phyloP scores from a whole-genome alignment of 1,140 invertebrate genomes.

The Eciton burchellii region DNA sequence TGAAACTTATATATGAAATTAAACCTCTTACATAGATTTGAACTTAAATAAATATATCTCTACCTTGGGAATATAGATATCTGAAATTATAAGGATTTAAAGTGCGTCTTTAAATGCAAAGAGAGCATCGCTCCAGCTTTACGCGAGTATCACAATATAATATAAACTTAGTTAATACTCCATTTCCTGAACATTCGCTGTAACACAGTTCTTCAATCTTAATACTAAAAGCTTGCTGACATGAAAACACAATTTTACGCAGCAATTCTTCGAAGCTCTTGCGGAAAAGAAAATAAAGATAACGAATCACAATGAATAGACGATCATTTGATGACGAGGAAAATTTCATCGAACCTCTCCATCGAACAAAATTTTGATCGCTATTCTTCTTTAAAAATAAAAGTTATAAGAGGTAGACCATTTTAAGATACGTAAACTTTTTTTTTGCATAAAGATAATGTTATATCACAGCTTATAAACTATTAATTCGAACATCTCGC shows the following conservation, averaged over 20 bases:
- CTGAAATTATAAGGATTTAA: conserved; percentile 12
- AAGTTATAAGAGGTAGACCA: conserved; percentile 39
- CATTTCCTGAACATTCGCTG: background rate
- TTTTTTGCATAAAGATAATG: conserved; percentile 32
- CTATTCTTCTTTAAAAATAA: background rate
- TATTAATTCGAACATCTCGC: background rate
- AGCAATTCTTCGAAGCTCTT: background rate
- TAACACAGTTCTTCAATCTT: conserved; percentile 12
- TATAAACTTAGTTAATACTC: conserved; percentile 19
- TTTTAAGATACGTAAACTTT: conserved; percentile 59
- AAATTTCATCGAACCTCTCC: background rate
- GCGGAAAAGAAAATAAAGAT: background rate
- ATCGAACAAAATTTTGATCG: background rate
- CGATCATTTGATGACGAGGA: background rate
- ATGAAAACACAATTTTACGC: background rate
- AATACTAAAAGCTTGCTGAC: background rate
- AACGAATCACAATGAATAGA: background rate
- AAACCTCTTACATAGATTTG: background rate
- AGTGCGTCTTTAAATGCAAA: background rate
- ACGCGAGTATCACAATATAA: conserved; percentile 3
- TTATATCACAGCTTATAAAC: background rate
- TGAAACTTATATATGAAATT: conserved; percentile 21
- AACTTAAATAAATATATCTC: conserved; percentile 18
- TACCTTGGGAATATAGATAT: background rate
- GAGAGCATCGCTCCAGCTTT: background rate